A percentile compares a stretch with the other conserved stretches of the same genome.
These are phyloP conservation scores for Brachirus orientalis DNA, from an alignment of 2,113 vertebrate genomes.

Conservation along the genomic window DNA sequence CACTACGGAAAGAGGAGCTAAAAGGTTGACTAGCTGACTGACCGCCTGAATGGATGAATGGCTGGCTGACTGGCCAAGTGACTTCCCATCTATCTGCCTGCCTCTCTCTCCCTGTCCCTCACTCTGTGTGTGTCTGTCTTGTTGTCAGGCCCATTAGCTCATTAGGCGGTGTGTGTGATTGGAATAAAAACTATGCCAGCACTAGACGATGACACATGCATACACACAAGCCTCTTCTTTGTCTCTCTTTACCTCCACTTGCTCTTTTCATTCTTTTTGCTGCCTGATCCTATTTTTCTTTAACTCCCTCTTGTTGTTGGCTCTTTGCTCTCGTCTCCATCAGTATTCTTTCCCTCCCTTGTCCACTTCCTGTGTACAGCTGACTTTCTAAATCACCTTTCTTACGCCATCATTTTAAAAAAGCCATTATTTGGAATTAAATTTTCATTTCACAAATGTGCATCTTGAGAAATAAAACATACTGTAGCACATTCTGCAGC, in stretches of 20 bases:
- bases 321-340: conserved; percentile 13
- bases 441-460: conserved; percentile 34
- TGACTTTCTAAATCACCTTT: not conserved
- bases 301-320: conserved; percentile 17
- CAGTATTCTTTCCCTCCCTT: not conserved
- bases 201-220: conserved; percentile 58
- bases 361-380: not conserved
- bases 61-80: conserved; percentile 51
- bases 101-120: conserved; percentile 50
- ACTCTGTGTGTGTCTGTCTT: conserved; percentile 68
- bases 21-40: conserved; percentile 56
- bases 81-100: conserved; percentile 55
- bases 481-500: conserved; percentile 18
- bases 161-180: conserved; percentile 74
- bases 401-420: conserved; percentile 26
- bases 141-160: conserved; percentile 76
- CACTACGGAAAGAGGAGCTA: conserved; percentile 43
- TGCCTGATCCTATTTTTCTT: conserved; percentile 27
- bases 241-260: conserved; percentile 52
- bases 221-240: conserved; percentile 36
- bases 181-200: conserved; percentile 73
- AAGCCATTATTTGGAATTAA: conserved; percentile 32
- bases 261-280: conserved; percentile 57
- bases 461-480: conserved; percentile 39
- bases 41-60: conserved; percentile 56